Evolutionary conservation across 2,113 vertebrate genomes (phyloP).

Genomic region (Pterophyllum scalare): DNA sequence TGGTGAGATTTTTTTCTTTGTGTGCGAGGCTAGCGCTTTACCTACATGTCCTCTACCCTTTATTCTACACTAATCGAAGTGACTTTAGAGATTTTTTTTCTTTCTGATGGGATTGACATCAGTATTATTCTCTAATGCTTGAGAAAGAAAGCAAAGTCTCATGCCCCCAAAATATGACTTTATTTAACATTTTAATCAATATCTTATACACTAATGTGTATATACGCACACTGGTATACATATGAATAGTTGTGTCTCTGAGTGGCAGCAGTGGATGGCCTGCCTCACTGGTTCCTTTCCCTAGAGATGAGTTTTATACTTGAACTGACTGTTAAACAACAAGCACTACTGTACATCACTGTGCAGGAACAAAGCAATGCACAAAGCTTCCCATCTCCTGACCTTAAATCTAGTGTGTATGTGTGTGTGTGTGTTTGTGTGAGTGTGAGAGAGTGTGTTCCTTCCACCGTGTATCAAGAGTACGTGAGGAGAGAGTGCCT

Average conservation of each 20-base stretch:
- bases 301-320: conserved; percentile 67
- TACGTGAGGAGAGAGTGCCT: conserved; percentile 69
- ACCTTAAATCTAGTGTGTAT: conserved; percentile 62
- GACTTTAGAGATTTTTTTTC: not conserved
- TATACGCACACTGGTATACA: not conserved
- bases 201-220: not conserved
- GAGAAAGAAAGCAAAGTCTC: too few species aligned
- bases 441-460: conserved; percentile 12
- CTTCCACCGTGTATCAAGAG: conserved; percentile 44
- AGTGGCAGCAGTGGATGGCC: conserved; percentile 62
- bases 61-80: not conserved
- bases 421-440: conserved; percentile 9
- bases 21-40: not conserved
- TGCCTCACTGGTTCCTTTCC: conserved; percentile 58
- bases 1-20: not conserved
- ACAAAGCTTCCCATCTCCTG: conserved; percentile 70
- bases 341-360: conserved; percentile 72
- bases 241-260: conserved; percentile 54
- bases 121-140: not conserved
- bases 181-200: too few species aligned
- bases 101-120: not conserved
- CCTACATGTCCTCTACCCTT: too few species aligned
- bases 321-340: conserved; percentile 80
- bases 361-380: conserved; percentile 70
- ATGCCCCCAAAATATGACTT: too few species aligned